Evolutionary conservation across 2,113 vertebrate genomes (phyloP), one percentile per base, ranked within the genome.

Genomic region (Grus americana): DNA sequence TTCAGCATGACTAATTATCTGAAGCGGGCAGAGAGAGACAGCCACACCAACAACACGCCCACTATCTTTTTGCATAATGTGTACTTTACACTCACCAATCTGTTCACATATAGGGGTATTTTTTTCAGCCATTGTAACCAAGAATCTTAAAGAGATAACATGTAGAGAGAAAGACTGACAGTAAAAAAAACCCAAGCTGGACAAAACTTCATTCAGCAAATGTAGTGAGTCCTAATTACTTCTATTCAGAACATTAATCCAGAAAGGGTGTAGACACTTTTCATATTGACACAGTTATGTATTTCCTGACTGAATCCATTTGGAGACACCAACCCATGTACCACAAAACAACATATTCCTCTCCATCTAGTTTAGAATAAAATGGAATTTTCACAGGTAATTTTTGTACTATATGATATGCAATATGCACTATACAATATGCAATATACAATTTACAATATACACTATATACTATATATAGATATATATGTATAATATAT

Each of bases 1-100:
- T 92, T 94, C 95, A 86, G 73, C 87, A 75, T 95, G 91, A 92
- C 79, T 96, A 95, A 95, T 92, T 76, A 76, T 61, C 76, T 90
- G 62, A 86, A 90, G 72, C 9, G 0, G 57, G 70, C 46, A 86
- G 52, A 91, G 50, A 86, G 76, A 94, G 79, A 79, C 79, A 94
- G 94, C 54, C 91, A 95, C 87, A 97, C 68, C 89, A 96, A 79
- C 55, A 96, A 96, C 79, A 93, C 76, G 0, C 94, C 96, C 82
- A 93, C 95, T 55, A 12, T 40, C 49, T 79, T 88, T 96, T 94
- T 95, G 89, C 85, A 96, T 95, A 81, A 92, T 92, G 23, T 96
- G 71, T 74, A 32, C 78, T 97, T 95, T 81, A 84, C 34, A 86
- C 62, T 95, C 52, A 79, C 38, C 94, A 95, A 91, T 88, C 94